Percentiles rank a stretch among this genome's conserved stretches.
phyloP scores from a whole-genome alignment of 2,797 vertebrate species.

The Molossus alvarezi region DNA sequence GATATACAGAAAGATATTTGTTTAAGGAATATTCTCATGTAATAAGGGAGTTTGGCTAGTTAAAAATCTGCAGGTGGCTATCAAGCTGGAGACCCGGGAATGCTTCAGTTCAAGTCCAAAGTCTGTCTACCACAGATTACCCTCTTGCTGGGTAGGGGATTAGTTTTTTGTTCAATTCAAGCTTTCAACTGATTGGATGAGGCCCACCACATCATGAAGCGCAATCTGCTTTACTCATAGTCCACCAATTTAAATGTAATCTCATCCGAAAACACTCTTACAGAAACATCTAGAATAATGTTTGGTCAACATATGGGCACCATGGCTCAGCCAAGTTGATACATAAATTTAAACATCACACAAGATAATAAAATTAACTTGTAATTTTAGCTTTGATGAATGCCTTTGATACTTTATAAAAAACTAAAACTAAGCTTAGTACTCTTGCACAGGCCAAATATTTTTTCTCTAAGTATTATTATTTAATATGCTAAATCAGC shows the following conservation, averaged over 20 bases:
- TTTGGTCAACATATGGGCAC: not conserved
- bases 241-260: not conserved
- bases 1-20: not conserved
- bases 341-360: not conserved
- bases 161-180: not conserved
- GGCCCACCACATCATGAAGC: not conserved
- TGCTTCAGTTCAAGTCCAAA: not conserved
- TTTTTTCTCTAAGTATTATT: not conserved
- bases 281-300: not conserved
- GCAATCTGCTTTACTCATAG: not conserved
- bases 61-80: not conserved
- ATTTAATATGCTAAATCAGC: not conserved
- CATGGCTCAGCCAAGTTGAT: accelerated
- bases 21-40: not conserved
- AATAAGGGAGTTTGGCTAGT: not conserved
- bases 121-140: not conserved
- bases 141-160: too few relatives aligned
- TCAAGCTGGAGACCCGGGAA: not conserved
- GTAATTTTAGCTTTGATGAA: not conserved
- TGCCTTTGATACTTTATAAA: not conserved
- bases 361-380: not conserved
- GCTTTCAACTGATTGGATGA: not conserved
- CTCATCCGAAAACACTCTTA: not conserved
- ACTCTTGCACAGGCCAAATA: not conserved
- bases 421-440: not conserved